These are phyloP conservation scores for Agrilus mali DNA, from an alignment of 2,888 invertebrate species.

Conservation along the genomic window DNA sequence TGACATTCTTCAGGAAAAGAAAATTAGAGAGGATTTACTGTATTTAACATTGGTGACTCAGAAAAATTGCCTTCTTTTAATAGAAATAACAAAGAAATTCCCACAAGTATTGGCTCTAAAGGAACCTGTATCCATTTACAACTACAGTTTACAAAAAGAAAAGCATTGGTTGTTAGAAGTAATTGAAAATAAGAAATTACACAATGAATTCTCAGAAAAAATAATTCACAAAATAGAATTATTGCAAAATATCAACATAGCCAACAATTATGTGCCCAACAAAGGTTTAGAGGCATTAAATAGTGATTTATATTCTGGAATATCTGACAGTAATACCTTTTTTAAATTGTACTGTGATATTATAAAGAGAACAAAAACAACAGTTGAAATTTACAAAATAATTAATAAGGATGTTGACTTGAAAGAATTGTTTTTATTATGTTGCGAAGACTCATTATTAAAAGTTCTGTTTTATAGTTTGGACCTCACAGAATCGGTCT, in stretches of 20 bases:
- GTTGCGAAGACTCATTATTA: conserved; percentile 16
- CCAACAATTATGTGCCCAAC: conserved; percentile 16
- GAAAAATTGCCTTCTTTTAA: conserved; percentile 6
- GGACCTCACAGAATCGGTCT: conserved; percentile 13
- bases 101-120: conserved; percentile 18
- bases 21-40: conserved; percentile 11
- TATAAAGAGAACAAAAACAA: conserved; percentile 10
- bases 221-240: conserved; percentile 18
- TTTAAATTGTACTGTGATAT: conserved; percentile 4
- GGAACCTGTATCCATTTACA: conserved; percentile 23
- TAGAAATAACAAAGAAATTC: conserved; percentile 14
- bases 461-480: conserved; percentile 19
- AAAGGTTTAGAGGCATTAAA: conserved; percentile 10
- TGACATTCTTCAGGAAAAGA: neutral
- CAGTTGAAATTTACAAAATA: too few species aligned
- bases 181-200: conserved; percentile 15
- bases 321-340: conserved; percentile 1
- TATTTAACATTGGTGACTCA: conserved; percentile 13
- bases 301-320: neutral
- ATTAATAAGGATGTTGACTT: conserved; percentile 8
- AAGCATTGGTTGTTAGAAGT: conserved; percentile 28
- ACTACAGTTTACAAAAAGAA: conserved; percentile 24
- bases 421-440: conserved; percentile 13
- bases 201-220: conserved; percentile 12
- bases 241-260: conserved; percentile 20